phyloP scores from a whole-genome alignment of 2,113 vertebrate species.

The Leptodactylus fuscus region DNA sequence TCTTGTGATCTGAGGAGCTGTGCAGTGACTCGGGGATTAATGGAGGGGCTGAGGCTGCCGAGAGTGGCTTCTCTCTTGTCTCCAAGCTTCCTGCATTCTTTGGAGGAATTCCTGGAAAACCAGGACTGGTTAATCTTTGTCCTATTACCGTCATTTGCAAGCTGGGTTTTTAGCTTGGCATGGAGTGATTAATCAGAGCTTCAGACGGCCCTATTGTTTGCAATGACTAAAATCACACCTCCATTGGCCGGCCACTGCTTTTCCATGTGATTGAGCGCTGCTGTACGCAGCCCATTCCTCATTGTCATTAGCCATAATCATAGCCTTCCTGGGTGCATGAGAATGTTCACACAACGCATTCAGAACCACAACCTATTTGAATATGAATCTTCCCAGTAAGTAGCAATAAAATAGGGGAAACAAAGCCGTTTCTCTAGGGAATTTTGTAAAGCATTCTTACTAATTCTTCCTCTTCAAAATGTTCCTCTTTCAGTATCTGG shows the following conservation, averaged over 20 bases:
- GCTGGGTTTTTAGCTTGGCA: neutral
- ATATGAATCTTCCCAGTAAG: constrained; percentile 86
- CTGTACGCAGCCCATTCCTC: constrained; percentile 82
- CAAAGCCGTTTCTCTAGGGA: constrained; percentile 84
- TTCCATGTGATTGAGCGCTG: constrained; percentile 87
- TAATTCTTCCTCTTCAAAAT: constrained; percentile 66
- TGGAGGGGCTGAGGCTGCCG: neutral
- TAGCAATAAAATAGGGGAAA: constrained; percentile 75
- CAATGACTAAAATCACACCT: constrained; percentile 79
- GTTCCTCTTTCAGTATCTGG: constrained; percentile 72
- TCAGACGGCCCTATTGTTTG: constrained; percentile 76
- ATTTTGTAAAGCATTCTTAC: constrained; percentile 75
- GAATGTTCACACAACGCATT: constrained; percentile 84
- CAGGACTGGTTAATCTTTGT: neutral
- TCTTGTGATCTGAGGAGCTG: neutral
- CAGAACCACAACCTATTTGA: constrained; percentile 84
- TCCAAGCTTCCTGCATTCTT: neutral
- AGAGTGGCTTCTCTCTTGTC: neutral
- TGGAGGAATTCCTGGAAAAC: constrained; percentile 37
- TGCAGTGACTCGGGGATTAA: neutral
- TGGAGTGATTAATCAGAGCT: constrained; percentile 83
- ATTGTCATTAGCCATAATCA: constrained; percentile 91
- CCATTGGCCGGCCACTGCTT: constrained; percentile 68
- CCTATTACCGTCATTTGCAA: neutral
- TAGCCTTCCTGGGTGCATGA: constrained; percentile 82